Evolutionary conservation across 30 jellyfish, hydroid and myxozoan genomes (phyloP).

Genomic region (Turritopsis rubra): DNA sequence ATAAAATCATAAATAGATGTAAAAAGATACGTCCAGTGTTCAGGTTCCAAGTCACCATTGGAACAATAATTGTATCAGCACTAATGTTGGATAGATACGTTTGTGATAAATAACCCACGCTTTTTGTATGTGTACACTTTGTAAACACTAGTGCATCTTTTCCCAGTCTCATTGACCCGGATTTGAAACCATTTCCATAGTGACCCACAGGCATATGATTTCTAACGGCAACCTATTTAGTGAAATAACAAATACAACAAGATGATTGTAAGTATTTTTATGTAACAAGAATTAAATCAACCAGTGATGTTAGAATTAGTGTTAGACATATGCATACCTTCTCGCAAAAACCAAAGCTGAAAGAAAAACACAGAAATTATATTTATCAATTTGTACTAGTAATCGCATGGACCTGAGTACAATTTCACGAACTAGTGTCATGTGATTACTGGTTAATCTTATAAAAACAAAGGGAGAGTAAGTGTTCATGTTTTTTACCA

Average conservation of each 20-base stretch:
- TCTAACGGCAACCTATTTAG: constrained; percentile 61
- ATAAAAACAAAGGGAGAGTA: no score
- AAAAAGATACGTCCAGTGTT: constrained; percentile 56
- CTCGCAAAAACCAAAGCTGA: constrained; percentile 94
- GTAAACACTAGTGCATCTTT: constrained; percentile 95
- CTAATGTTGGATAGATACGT: constrained; percentile 49
- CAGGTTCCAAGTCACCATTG: constrained; percentile 79
- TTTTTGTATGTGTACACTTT: constrained; percentile 53
- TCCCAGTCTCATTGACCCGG: constrained; percentile 98
- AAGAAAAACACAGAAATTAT: constrained; percentile 9
- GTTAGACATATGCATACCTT: constrained; percentile 49
- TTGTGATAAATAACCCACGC: constrained; percentile 84
- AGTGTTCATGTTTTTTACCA: no score
- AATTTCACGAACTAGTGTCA: no score
- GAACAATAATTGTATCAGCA: constrained; percentile 83
- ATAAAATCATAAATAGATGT: neutral
- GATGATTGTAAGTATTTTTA: no score
- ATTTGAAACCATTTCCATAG: constrained; percentile 95
- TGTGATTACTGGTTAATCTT: no score
- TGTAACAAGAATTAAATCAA: neutral
- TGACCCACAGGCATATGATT: constrained; percentile 98
- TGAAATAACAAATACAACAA: no score
- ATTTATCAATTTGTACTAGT: neutral
- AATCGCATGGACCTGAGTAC: neutral
- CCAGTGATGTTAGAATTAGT: neutral